Conservation (phyloP, 2,888 invertebrate species). For the Plagodis pulveraria region DNA sequence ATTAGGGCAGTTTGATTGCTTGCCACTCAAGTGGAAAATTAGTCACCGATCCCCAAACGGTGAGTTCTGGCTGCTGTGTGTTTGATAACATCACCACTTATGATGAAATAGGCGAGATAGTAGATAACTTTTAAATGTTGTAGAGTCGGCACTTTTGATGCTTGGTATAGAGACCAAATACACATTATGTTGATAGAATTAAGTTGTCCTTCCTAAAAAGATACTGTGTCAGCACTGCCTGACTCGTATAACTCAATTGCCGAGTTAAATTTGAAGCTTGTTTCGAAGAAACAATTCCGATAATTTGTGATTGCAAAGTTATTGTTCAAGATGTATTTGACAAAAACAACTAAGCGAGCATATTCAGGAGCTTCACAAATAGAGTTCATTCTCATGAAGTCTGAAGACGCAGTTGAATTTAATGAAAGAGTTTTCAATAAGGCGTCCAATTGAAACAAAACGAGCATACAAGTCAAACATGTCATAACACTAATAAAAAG, state of each 20-base stretch:
- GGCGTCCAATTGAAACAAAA: slow-evolving; percentile 22
- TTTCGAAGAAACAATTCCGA: slow-evolving; percentile 9
- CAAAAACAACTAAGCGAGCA: not conserved
- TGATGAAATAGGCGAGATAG: too few species aligned
- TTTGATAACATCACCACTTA: too few species aligned
- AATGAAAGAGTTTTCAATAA: not conserved
- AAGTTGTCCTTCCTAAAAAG: not conserved
- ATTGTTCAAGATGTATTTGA: slow-evolving; percentile 10
- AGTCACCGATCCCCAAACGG: too few species aligned
- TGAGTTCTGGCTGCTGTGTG: too few species aligned
- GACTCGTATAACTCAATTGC: slow-evolving; percentile 48
- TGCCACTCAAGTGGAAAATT: too few species aligned
- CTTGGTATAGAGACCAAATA: too few species aligned
- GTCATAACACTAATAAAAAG: slow-evolving; percentile 5
- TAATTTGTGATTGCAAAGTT: slow-evolving; percentile 11
- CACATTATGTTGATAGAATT: too few species aligned
- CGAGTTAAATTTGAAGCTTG: slow-evolving; percentile 37
- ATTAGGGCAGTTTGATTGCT: too few species aligned
- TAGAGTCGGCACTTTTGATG: too few species aligned
- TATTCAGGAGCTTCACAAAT: not conserved
- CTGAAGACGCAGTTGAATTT: too few species aligned
- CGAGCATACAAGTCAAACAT: slow-evolving; percentile 16
- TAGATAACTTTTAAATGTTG: too few species aligned
- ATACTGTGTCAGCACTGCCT: slow-evolving; percentile 20
- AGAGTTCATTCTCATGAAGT: too few species aligned